Percentiles rank a stretch among this genome's conserved stretches.
phyloP scores from a whole-genome alignment of 1,140 invertebrate species.

The Calephelis virginiensis region DNA sequence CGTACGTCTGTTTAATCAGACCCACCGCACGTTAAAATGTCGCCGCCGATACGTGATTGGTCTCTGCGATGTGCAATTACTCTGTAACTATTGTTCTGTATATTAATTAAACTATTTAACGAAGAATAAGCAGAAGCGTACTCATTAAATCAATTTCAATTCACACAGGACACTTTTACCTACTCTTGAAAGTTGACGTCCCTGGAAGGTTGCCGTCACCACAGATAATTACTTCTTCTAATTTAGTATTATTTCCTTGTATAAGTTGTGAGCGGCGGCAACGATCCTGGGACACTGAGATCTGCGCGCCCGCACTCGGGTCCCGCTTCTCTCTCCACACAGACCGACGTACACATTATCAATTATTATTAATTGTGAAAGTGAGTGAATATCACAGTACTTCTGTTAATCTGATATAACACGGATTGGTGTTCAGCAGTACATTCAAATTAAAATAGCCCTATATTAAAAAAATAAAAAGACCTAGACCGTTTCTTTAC shows the following conservation, averaged over 20 bases:
- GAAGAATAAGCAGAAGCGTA: slow-evolving; percentile 1
- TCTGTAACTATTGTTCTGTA: background rate
- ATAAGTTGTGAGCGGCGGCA: background rate
- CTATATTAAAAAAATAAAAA: slow-evolving; percentile 57
- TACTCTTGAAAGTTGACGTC: background rate
- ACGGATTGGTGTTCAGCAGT: slow-evolving; percentile 38
- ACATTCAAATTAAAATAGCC: slow-evolving; percentile 31
- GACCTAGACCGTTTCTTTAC: slow-evolving; percentile 52
- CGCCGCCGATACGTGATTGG: background rate
- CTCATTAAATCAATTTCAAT: background rate
- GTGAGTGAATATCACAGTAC: slow-evolving; percentile 68
- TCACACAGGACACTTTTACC: slow-evolving; percentile 5
- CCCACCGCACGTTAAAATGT: too few relatives aligned
- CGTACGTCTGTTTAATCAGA: too few relatives aligned
- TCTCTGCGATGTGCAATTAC: slow-evolving; percentile 6
- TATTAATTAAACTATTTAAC: background rate
- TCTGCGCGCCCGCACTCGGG: slow-evolving; percentile 6
- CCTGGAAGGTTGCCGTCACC: background rate
- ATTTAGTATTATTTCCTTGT: background rate
- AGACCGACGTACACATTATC: slow-evolving; percentile 43
- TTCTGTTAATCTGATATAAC: slow-evolving; percentile 51
- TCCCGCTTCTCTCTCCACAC: slow-evolving; percentile 34
- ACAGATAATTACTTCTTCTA: background rate
- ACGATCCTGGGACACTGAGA: background rate
- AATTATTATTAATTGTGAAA: slow-evolving; percentile 40